Conservation (phyloP, 2,888 invertebrate genomes). For the Pseudolycoriella hygida region DNA sequence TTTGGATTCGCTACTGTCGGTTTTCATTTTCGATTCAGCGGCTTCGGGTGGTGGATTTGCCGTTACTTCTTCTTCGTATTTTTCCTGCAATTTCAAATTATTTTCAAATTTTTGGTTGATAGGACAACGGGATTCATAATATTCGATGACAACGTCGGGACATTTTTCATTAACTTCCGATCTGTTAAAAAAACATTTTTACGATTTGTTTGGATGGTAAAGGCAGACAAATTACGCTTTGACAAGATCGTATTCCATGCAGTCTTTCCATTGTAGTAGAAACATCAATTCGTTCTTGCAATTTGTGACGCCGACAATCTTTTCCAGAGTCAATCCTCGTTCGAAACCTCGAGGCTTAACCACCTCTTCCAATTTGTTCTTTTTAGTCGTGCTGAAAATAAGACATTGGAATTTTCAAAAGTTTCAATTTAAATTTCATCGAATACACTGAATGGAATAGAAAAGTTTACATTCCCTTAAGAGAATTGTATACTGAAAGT, state of each 20-base stretch:
- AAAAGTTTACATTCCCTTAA: too few species aligned
- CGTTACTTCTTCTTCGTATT: background rate
- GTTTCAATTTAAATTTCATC: too few species aligned
- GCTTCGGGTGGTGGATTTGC: constrained; percentile 1
- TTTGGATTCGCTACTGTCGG: too few species aligned
- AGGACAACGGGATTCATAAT: constrained; percentile 37
- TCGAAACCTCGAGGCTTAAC: constrained; percentile 58
- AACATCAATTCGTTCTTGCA: constrained; percentile 78
- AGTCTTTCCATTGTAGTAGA: constrained; percentile 71
- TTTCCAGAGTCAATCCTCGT: constrained; percentile 60
- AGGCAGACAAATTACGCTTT: constrained; percentile 26
- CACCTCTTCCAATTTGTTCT: constrained; percentile 35
- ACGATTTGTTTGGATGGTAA: too few species aligned
- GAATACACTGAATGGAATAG: too few species aligned
- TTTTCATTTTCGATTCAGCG: background rate
- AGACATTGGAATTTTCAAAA: too few species aligned
- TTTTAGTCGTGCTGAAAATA: constrained; percentile 17
- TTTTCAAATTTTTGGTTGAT: constrained; percentile 14
- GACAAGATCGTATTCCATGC: constrained; percentile 46
- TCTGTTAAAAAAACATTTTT: too few species aligned
- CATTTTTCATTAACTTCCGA: constrained; percentile 39
- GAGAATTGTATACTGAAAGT: too few species aligned
- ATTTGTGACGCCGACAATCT: constrained; percentile 79
- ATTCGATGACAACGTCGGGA: constrained; percentile 43
- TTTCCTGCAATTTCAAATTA: constrained; percentile 15